Base-by-base conservation (phyloP, 2,797 vertebrate species). In the Hydrocynus forskahlii region DNA sequence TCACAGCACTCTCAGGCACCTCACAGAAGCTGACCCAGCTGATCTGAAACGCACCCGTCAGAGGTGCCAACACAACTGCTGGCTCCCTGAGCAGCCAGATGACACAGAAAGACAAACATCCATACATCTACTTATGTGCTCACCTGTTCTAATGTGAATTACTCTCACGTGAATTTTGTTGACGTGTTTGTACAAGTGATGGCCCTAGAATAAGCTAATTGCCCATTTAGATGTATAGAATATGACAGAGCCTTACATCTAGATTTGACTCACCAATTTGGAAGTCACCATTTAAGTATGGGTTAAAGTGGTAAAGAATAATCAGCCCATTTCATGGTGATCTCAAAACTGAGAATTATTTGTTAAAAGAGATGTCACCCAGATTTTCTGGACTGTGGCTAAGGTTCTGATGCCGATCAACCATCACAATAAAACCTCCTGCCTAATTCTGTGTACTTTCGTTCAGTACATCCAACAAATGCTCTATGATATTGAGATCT, bases 1-100 rank as follows among this genome's bases (percentile, higher is more conserved):
- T 92, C 90, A 91, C 59, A 25, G 82, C 60, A 82, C 86, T 81
- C 84, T 86, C 70, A 75, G 86, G 84, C 82, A 77, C 85, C 76
- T 85, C 69, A 74, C 84, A 85, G 84, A 85, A 85, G 86, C 86
- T 73, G 70, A 69, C 63, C 81, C 85, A 86, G 85, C 83, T 89
- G 86, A 94, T 91, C 82, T 50, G 81, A 84, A 86, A 85, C 74
- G 74, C 59, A 17, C 35, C 64, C 35, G 17, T 38, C 16, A 63
- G 78, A 84, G 76, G 80, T 87, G 86, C 73, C 89, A 86, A 84
- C 86, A 84, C 78, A 86, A 86, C 82, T 88, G 85, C 78, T 16
- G 13, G 62, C 81, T 81, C 70, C 55, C 62, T 4, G 38, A 76
- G 78, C 63, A 67, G 77, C 50, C 21, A 48, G 54, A 85, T 86